These are phyloP conservation scores for Labeo calbasu DNA, from an alignment of 2,797 vertebrate species.

Conservation along the genomic window DNA sequence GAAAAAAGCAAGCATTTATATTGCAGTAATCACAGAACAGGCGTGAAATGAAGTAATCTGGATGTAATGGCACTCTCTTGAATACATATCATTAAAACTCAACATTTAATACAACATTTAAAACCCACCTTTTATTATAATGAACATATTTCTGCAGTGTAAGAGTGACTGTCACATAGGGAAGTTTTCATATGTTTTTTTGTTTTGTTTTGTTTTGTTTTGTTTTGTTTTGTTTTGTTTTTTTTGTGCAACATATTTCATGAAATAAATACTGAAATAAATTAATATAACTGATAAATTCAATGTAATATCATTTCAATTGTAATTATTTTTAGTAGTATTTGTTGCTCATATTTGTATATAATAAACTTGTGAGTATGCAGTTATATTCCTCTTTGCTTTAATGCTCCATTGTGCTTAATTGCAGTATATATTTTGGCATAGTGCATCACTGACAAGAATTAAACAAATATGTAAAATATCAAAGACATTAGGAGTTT, in stretches of 20 bases:
- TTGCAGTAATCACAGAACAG: constrained; percentile 55
- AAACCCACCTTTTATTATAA: background rate
- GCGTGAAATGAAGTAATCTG: constrained; percentile 11
- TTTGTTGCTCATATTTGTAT: too few relatives aligned
- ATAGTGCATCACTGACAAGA: background rate
- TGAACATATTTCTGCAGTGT: background rate
- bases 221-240: too few relatives aligned
- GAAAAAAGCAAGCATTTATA: constrained; percentile 71
- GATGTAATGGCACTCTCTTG: background rate
- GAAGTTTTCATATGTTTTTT: background rate
- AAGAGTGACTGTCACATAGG: too few relatives aligned
- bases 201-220: too few relatives aligned
- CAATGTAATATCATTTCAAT: background rate
- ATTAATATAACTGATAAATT: background rate
- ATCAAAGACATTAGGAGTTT: too few relatives aligned
- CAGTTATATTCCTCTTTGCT: background rate
- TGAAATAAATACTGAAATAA: background rate
- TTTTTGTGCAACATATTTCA: background rate
- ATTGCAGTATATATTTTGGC: background rate
- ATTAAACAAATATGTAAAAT: too few relatives aligned
- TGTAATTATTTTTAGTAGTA: background rate
- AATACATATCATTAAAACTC: background rate
- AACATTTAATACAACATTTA: background rate
- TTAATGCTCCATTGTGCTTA: background rate
- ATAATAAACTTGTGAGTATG: background rate